Conservation (phyloP, 2,797 vertebrate species). For the Galaxias olidus region DNA sequence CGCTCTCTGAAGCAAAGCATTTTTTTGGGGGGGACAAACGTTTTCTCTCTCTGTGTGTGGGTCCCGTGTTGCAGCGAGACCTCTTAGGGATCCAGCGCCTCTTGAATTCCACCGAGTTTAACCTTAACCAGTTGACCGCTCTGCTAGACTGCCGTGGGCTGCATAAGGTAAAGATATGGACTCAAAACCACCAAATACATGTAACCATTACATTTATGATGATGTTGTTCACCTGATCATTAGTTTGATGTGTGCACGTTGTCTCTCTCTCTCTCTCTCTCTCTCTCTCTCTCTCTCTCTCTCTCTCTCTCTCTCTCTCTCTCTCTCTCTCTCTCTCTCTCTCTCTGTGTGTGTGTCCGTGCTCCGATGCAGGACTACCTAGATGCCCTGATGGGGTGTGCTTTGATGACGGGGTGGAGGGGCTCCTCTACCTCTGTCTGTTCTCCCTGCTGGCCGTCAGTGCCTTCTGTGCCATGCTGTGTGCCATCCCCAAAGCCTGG, state of each 20-base stretch:
- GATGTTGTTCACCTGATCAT: background rate
- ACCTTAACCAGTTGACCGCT: constrained; percentile 91
- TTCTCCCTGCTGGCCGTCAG: constrained; percentile 89
- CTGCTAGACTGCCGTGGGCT: constrained; percentile 92
- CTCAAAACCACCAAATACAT: background rate
- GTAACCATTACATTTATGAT: background rate
- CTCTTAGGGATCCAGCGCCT: constrained; percentile 88
- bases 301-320: no score
- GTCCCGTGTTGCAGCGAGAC: constrained; percentile 79
- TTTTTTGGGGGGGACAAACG: constrained; percentile 34
- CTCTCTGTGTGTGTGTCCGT: constrained; percentile 18
- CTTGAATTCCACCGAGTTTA: constrained; percentile 89
- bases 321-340: no score
- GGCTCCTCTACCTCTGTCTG: constrained; percentile 89
- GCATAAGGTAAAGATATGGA: constrained; percentile 94
- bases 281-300: no score
- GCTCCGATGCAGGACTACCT: constrained; percentile 84
- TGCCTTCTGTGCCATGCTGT: constrained; percentile 85
- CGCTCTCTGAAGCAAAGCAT: no score
- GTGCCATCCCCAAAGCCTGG: constrained; percentile 80
- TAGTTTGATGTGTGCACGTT: background rate
- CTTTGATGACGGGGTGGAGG: constrained; percentile 93
- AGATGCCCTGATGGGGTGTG: constrained; percentile 89
- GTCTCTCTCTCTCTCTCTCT: no score
- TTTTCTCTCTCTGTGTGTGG: constrained; percentile 24